Evolutionary conservation across 2,113 vertebrate genomes (phyloP).

Genomic region (Burhinus oedicnemus): DNA sequence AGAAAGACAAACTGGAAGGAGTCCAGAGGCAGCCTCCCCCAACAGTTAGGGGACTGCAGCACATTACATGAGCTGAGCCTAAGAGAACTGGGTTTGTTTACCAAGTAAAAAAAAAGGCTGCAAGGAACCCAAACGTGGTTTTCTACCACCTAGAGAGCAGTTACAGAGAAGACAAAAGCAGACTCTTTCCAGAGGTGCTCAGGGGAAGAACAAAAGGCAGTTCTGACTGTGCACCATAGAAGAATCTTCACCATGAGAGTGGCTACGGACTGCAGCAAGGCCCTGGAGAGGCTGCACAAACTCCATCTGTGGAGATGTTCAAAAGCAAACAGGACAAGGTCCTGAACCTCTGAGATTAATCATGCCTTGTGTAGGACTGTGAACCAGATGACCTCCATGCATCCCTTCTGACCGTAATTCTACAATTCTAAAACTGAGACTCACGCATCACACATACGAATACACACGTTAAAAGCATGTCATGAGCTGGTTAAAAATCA

Average conservation of each 20-base stretch:
- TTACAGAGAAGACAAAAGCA: neutral
- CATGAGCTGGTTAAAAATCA: neutral
- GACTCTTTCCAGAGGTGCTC: neutral
- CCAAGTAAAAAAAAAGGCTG: neutral
- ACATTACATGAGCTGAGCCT: neutral
- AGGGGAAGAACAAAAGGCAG: neutral
- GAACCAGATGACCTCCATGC: neutral
- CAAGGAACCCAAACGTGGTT: fast-evolving
- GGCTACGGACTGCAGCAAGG: neutral
- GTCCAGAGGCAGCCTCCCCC: neutral
- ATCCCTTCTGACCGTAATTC: neutral
- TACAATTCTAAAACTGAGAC: neutral
- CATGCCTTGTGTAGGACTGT: neutral
- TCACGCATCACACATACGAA: neutral
- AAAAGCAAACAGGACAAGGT: neutral
- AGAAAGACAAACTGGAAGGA: neutral
- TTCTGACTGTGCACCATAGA: neutral
- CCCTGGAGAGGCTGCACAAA: neutral
- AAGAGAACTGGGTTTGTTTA: neutral
- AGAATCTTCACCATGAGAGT: too few species aligned
- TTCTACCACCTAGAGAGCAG: neutral
- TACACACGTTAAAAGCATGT: neutral
- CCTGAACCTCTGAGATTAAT: neutral
- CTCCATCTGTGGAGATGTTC: neutral
- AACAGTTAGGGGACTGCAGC: neutral